phyloP scores from a whole-genome alignment of 35 echinoderm and acorn worm species.

The Heliocidaris tuberculata region DNA sequence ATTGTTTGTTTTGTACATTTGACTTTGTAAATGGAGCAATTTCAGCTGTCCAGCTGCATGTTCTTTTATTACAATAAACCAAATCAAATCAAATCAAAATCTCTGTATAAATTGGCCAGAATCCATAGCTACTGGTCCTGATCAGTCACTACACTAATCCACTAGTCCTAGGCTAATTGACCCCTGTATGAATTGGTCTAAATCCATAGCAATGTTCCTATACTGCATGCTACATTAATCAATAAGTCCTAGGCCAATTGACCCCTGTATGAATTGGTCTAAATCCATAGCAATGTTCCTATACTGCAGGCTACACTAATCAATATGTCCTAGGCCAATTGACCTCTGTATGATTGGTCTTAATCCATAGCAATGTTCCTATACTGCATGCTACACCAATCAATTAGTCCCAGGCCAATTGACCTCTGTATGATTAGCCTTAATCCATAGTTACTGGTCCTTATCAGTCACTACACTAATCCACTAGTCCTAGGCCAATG shows the following conservation, averaged over 20 bases:
- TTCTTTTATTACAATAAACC: too few relatives aligned
- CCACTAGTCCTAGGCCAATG: background rate
- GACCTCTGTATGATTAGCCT: background rate
- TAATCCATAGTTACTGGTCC: conserved; percentile 20
- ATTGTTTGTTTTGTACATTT: too few relatives aligned
- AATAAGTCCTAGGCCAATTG: conserved; percentile 27
- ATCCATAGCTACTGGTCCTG: conserved; percentile 7
- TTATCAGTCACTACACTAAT: background rate
- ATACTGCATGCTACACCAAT: background rate
- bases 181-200: background rate
- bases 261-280: background rate
- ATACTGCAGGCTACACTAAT: background rate
- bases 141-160: background rate
- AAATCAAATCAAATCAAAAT: too few relatives aligned
- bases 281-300: background rate
- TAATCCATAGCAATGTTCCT: background rate
- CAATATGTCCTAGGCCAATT: background rate
- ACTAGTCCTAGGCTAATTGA: background rate
- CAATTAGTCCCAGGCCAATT: background rate
- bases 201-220: background rate
- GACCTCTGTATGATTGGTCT: background rate
- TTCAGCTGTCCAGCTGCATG: too few relatives aligned
- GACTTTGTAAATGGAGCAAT: too few relatives aligned
- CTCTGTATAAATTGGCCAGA: background rate
- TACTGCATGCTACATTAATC: background rate